A percentile compares a stretch with the other conserved stretches of the same genome.
These are phyloP conservation scores for Lepetodrilus schrolli DNA, from an alignment of 2,888 invertebrate genomes.

Conservation along the genomic window DNA sequence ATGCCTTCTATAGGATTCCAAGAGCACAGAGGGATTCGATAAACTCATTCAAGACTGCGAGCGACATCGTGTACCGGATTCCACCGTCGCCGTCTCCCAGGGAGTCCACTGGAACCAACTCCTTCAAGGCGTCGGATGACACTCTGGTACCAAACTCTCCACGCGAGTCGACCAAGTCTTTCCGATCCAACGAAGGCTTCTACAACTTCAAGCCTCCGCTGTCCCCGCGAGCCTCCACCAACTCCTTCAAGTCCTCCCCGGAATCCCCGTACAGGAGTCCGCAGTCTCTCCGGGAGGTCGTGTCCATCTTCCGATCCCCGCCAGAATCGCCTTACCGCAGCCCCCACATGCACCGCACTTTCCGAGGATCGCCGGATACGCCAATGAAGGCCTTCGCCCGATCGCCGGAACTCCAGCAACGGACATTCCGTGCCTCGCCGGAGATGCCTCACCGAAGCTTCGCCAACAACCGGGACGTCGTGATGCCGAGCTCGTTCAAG, in stretches of 20 bases:
- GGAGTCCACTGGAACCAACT: slow-evolving; percentile 38
- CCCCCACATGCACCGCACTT: slow-evolving; percentile 35
- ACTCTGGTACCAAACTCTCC: slow-evolving; percentile 46
- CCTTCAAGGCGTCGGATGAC: slow-evolving; percentile 44
- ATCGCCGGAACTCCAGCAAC: slow-evolving; percentile 27
- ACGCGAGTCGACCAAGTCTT: slow-evolving; percentile 42
- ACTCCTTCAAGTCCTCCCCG: slow-evolving; percentile 43
- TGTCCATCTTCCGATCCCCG: slow-evolving; percentile 20
- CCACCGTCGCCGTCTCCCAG: slow-evolving; percentile 37
- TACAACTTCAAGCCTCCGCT: slow-evolving; percentile 41
- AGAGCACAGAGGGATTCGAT: slow-evolving; percentile 43
- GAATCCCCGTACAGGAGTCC: slow-evolving; percentile 43
- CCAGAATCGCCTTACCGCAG: slow-evolving; percentile 42
- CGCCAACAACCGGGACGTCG: not conserved
- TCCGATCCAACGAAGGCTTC: slow-evolving; percentile 39
- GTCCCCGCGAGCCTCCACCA: slow-evolving; percentile 34
- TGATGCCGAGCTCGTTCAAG: slow-evolving; percentile 9
- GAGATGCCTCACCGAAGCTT: slow-evolving; percentile 33
- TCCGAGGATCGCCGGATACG: slow-evolving; percentile 4
- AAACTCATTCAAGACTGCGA: slow-evolving; percentile 44
- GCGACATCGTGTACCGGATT: slow-evolving; percentile 42
- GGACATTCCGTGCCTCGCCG: slow-evolving; percentile 6
- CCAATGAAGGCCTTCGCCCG: slow-evolving; percentile 20
- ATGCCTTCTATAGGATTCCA: slow-evolving; percentile 42
- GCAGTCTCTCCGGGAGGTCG: slow-evolving; percentile 39